phyloP scores from a whole-genome alignment of 2,888 invertebrate species.

The Synanthedon myopaeformis region DNA sequence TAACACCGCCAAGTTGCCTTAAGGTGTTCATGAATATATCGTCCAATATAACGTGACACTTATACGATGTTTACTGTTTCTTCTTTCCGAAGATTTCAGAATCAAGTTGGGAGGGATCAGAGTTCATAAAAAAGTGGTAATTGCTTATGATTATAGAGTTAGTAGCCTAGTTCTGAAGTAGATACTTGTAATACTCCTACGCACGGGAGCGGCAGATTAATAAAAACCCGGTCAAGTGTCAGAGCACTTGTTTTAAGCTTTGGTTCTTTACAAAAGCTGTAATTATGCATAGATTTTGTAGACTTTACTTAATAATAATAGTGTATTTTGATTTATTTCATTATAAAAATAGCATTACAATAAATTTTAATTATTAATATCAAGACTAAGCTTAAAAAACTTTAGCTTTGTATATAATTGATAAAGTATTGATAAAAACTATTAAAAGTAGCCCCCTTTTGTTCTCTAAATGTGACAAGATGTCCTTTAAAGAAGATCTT shows the following conservation, averaged over 20 bases:
- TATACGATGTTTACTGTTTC: neutral
- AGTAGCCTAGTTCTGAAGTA: conserved; percentile 13
- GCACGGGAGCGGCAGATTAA: conserved; percentile 8
- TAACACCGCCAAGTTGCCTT: conserved; percentile 21
- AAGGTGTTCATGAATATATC: conserved; percentile 18
- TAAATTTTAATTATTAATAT: no score
- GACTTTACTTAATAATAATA: no score
- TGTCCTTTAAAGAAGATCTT: no score
- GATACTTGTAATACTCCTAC: conserved; percentile 10
- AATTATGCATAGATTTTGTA: neutral
- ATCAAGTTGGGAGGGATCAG: conserved; percentile 6
- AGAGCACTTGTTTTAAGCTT: neutral
- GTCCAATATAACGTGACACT: conserved; percentile 15
- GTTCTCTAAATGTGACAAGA: no score
- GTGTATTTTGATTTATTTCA: no score
- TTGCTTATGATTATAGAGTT: conserved; percentile 27
- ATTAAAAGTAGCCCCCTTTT: no score
- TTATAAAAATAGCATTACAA: no score
- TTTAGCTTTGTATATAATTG: no score
- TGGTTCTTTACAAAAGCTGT: neutral
- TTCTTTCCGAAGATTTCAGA: neutral
- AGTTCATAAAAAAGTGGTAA: conserved; percentile 27
- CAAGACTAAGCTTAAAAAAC: no score
- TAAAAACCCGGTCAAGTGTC: neutral
- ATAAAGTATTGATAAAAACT: no score